Conservation (phyloP, 1,140 invertebrate species). For the Neodiprion virginianus region DNA sequence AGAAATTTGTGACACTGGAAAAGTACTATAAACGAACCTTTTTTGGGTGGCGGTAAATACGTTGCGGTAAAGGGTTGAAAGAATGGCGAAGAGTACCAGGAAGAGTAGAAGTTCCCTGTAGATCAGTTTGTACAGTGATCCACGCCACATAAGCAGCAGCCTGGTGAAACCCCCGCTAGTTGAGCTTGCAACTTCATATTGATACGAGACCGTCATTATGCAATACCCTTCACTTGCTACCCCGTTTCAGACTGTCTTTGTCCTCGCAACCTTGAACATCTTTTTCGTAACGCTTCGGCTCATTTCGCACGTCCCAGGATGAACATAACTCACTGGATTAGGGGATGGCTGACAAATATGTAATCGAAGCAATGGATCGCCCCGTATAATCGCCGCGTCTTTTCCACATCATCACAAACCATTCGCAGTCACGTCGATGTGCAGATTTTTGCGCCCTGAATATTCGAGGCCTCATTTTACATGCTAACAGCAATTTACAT, state of each 20-base stretch:
- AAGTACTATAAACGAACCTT: constrained; percentile 55
- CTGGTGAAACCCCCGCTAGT: constrained; percentile 75
- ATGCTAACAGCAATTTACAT: no score
- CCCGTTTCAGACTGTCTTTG: no score
- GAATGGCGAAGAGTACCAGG: constrained; percentile 63
- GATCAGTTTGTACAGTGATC: constrained; percentile 79
- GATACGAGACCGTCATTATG: constrained; percentile 79
- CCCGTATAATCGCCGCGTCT: not conserved
- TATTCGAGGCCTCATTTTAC: no score
- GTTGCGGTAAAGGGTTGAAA: constrained; percentile 72
- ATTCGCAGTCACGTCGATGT: not conserved
- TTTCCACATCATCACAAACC: not conserved
- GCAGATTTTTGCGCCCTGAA: not conserved
- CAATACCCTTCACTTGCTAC: not conserved
- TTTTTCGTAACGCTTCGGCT: not conserved
- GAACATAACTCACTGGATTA: not conserved
- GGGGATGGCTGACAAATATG: not conserved
- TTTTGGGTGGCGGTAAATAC: constrained; percentile 66
- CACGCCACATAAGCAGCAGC: constrained; percentile 77
- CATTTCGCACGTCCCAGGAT: not conserved
- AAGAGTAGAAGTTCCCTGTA: constrained; percentile 76
- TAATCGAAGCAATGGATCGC: not conserved
- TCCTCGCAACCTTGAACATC: no score
- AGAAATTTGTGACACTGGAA: constrained; percentile 15
- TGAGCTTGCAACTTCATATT: constrained; percentile 76